Conservation (phyloP, 2,797 vertebrate species). For the Fistularia tabacaria region DNA sequence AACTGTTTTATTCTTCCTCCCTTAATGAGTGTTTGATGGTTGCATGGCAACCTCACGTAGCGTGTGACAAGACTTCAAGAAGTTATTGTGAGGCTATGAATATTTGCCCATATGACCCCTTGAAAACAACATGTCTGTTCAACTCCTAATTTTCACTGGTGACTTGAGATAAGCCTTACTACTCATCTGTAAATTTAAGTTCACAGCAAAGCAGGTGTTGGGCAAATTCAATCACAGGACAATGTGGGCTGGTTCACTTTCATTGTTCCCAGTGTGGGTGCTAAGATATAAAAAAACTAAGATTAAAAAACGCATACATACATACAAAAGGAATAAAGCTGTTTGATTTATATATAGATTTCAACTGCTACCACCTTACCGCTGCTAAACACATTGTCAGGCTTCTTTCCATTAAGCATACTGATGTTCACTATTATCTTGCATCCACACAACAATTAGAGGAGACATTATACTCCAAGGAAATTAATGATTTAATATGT, state of each 20-base stretch:
- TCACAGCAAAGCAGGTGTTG: neutral
- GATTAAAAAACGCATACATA: neutral
- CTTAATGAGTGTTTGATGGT: no score
- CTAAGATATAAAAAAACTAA: neutral
- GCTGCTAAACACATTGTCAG: neutral
- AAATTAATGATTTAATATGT: constrained; percentile 32
- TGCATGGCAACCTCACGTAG: no score
- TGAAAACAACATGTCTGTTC: neutral
- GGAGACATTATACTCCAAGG: constrained; percentile 10
- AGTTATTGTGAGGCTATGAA: no score
- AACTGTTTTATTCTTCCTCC: no score
- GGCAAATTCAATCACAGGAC: neutral
- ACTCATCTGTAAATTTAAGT: neutral
- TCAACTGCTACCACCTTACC: constrained; percentile 2
- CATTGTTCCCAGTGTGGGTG: neutral
- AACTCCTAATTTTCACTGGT: no score
- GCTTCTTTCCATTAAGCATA: constrained; percentile 18
- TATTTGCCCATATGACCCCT: neutral
- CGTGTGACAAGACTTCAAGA: no score
- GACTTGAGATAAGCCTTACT: no score
- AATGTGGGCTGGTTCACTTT: neutral
- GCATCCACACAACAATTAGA: constrained; percentile 23
- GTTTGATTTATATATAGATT: constrained; percentile 3
- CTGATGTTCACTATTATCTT: constrained; percentile 33
- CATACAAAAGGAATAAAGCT: neutral